Evolutionary conservation across 1,140 invertebrate genomes (phyloP).

Genomic region (Drosophila mayri): DNA sequence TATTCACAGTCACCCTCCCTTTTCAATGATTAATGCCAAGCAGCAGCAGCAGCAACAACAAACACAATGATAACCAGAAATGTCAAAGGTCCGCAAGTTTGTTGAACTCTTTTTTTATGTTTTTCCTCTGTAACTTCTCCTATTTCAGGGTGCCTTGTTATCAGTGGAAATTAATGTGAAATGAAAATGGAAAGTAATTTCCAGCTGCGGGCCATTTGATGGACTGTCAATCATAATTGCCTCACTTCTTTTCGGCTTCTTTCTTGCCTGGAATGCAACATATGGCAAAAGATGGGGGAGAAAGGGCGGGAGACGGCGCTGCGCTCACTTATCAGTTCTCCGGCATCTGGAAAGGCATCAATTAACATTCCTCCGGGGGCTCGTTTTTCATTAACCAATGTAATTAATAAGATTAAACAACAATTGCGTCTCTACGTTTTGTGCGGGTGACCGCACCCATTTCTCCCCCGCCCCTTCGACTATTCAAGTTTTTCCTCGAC

Average conservation of each 20-base stretch:
- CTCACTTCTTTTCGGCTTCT: conserved; percentile 21
- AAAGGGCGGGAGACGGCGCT: conserved; percentile 1
- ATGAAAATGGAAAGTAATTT: conserved; percentile 63
- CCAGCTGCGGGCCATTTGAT: conserved; percentile 58
- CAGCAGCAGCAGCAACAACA: conserved; percentile 14
- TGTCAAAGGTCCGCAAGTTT: conserved; percentile 76
- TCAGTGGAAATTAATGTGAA: conserved; percentile 69
- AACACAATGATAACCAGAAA: conserved; percentile 44
- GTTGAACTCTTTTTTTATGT: conserved; percentile 57
- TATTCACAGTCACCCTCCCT: conserved; percentile 47
- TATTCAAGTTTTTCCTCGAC: conserved; percentile 36
- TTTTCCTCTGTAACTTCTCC: neutral
- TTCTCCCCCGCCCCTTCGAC: conserved; percentile 38
- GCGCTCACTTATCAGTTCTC: conserved; percentile 39
- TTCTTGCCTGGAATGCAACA: conserved; percentile 63
- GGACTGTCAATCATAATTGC: conserved; percentile 79
- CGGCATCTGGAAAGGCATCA: conserved; percentile 64
- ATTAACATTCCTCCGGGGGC: conserved; percentile 69
- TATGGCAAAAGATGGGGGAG: conserved; percentile 61
- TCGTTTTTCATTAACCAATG: conserved; percentile 76
- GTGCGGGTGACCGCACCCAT: conserved; percentile 75
- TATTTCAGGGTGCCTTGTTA: conserved; percentile 46
- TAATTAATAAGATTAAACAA: conserved; percentile 83
- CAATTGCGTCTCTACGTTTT: conserved; percentile 66
- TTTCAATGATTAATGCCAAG: conserved; percentile 73